Base-by-base conservation (phyloP, 1,140 invertebrate genomes). In the Adelges cooleyi region DNA sequence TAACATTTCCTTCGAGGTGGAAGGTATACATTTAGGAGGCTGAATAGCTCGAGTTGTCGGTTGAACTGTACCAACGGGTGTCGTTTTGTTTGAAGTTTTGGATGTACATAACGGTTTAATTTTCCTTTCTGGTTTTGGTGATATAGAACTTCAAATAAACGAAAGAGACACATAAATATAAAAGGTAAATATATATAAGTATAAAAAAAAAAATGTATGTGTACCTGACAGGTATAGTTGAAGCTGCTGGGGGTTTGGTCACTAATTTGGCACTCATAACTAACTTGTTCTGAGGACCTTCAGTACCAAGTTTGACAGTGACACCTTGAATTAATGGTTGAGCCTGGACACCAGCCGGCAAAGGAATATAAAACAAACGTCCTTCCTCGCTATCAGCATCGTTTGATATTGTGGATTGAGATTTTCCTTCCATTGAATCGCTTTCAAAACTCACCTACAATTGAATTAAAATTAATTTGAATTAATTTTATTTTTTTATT, bases 361-460 rank as follows among this genome's bases (percentile, higher is more conserved):
- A 69, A 0, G 84, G 84, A 72, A 86, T 84, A 66, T 86, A 86
- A 72, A 86, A 86, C n/a, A 84, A 74, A 48, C 84, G 81, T 15
- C 81, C 80, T 25, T 77, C 78, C 9, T 77, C 75, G 15, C 77
- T 76, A 44, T 77, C 75, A n/a, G 33, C 25, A 2, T 62, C 56
- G 2, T 44, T 54, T 2, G 52, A 59, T 1, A 51, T 53, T 2
- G 46, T 80, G 66, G 80, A 80, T 2, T 78, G 79, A 4, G 78
- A 79, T 69, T 77, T 79, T 67, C 80, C 79, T 3, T 75, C 66
- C 15, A 68, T 70, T 6, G 65, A 46, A 33, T 69, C 65, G 27
- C 62, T 70, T 69, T 54, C 68, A 25, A 69, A 67, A 52, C 59
- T 67, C 17, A 69, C 68, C 68, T 68, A 40, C 2, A 33, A 48